Evolutionary conservation across 2,797 vertebrate genomes (phyloP), one percentile per base, ranked within the genome.

Genomic region (Garrulus glandarius): DNA sequence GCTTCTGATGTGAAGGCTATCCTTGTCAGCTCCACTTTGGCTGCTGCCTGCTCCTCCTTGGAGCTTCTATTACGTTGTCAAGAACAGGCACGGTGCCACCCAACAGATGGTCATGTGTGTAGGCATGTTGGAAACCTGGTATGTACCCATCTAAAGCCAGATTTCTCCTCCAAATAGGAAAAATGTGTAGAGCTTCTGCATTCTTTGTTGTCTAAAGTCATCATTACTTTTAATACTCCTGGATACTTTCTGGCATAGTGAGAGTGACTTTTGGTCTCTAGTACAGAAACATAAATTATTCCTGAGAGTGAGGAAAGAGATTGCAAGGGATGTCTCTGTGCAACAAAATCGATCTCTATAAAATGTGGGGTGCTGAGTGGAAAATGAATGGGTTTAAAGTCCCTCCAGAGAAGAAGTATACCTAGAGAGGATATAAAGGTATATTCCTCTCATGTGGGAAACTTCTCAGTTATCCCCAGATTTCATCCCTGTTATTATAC

Each of bases 71-170:
- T 52, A 27, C 3, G 0, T 52, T 26, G 65, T 80, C 47, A 46
- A 60, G 37, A 87, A 17, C 20, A 37, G 91, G 69, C 80, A 81
- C 5, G 0, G 32, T 86, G 74, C 93, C 78, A 94, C 41, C 44
- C n/a, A 90, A 59, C 60, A 97, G 93, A 96, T 94, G 91, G 60
- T 26, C 86, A 63, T 78, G 76, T 89, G 83, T 93, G 80, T 89
- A 82, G 84, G 68, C 69, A 89, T 23, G 17, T 13, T 84, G 72
- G 79, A 91, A 96, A 92, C 43, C 75, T 44, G 67, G 21, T 32
- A 50, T 46, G 30, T 84, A 49, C 63, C 75, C 21, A 72, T 17
- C 47, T 88, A 89, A 85, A 91, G 74, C 83, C 80, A 95, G 83
- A 77, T 57, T 44, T 93, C 50, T 84, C 27, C 32, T 76, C 16